Conservation (phyloP, 2,888 invertebrate genomes). For the Cephalotes varians region DNA sequence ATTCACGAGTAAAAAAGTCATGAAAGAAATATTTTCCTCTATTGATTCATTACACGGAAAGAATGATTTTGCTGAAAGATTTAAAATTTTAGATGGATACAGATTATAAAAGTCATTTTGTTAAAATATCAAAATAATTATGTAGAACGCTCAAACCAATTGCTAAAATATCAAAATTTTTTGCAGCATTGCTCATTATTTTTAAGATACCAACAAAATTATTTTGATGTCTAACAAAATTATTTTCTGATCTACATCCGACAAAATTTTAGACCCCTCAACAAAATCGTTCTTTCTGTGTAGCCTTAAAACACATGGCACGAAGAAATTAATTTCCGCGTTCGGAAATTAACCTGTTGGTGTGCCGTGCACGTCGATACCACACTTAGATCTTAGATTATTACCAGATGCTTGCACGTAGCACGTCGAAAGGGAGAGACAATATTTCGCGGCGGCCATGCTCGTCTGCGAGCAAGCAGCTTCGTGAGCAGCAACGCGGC, state of each 20-base stretch:
- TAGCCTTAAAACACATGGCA: background rate
- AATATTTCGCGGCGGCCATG: conserved; percentile 48
- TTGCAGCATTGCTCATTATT: too few species aligned
- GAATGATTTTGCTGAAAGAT: too few species aligned
- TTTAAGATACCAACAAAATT: too few species aligned
- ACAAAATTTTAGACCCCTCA: too few species aligned
- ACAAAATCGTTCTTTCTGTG: too few species aligned
- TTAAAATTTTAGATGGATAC: too few species aligned
- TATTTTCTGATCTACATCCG: too few species aligned
- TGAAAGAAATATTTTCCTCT: background rate
- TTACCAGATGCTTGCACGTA: conserved; percentile 47
- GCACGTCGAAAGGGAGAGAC: conserved; percentile 48
- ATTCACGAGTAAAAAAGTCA: background rate
- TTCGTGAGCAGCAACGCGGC: conserved; percentile 70
- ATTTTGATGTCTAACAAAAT: too few species aligned
- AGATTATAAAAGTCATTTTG: too few species aligned
- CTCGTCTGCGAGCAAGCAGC: conserved; percentile 47
- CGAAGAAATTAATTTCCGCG: conserved; percentile 28
- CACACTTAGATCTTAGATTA: conserved; percentile 39
- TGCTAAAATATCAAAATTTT: too few species aligned
- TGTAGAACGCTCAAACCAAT: too few species aligned
- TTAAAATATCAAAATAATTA: too few species aligned
- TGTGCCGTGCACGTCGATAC: conserved; percentile 32
- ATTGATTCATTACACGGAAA: background rate
- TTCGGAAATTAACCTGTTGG: conserved; percentile 10